Percentiles rank a stretch among this genome's conserved stretches.
Conservation (phyloP, 2,113 vertebrate genomes). For the Cygnus buccinator region DNA sequence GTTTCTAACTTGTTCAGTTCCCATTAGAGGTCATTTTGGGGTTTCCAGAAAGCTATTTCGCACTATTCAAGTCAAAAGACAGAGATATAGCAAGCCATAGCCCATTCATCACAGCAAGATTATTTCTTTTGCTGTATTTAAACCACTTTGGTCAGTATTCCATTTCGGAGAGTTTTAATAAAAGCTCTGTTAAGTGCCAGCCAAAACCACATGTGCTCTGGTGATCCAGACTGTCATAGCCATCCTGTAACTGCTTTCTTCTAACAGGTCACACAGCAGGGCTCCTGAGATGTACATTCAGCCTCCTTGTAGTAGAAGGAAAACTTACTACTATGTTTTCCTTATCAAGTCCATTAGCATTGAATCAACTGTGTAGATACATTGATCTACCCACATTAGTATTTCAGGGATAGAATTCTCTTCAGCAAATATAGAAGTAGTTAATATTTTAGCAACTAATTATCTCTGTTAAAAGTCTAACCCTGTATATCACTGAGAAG, state of each 20-base stretch:
- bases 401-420: not conserved
- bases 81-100: not conserved
- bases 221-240: not conserved
- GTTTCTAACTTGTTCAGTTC: not conserved
- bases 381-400: accelerated
- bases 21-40: not conserved
- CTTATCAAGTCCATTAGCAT: not conserved
- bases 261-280: not conserved
- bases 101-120: not conserved
- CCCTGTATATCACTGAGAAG: not conserved
- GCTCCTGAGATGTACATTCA: not conserved
- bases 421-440: not conserved
- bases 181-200: not conserved
- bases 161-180: not conserved
- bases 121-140: not conserved
- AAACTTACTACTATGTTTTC: not conserved
- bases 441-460: not conserved
- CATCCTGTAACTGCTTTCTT: not conserved
- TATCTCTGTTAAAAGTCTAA: not conserved
- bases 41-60: not conserved
- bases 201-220: not conserved
- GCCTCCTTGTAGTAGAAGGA: not conserved
- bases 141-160: not conserved
- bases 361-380: not conserved
- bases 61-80: not conserved